Evolutionary conservation across 2,113 vertebrate genomes (phyloP), one percentile per base, ranked within the genome.

Genomic region (Myotis lucifugus): DNA sequence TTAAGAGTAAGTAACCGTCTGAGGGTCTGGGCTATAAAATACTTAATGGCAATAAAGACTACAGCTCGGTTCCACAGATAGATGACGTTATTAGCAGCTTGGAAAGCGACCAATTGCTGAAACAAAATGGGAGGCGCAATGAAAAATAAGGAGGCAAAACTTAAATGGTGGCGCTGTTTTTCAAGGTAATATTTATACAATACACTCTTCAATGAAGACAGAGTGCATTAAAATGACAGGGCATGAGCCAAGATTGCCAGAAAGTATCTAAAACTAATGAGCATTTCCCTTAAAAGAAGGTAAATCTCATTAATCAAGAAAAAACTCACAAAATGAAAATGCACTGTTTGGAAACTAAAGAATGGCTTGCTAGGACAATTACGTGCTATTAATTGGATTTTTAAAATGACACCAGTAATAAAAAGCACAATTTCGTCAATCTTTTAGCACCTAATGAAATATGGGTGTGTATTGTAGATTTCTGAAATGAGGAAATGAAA

Each of bases 1-100:
- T 98, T 98, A 98, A 98, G 96, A 97, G 90, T 98, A 98, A 98
- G 98, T 97, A 97, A 95, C 93, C 84, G 93, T 98, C 93, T 93
- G 50, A 97, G 77, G 94, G 50, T 95, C 76, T 59, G 94, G 94
- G 83, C 93, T 96, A 87, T 98, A 97, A 98, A 98, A 98, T 90
- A 88, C 95, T 97, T 98, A 98, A 98, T 96, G 91, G 93, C 96
- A 98, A 97, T 97, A 97, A 98, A 97, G 91, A 91, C 83, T 67
- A 34, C 21, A 94, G 94, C 95, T 93, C 27, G 88, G 91, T 77
- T 93, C 87, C 54, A 85, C 67, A 74, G 46, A 93, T 2, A 93
- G 90, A 90, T 19, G 15, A 94, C 67, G 67, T 93, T 84, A 95
- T 85, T 85, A 95, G 54, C n/a, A 84, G 88, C 96, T 97, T 97